A percentile compares a stretch with the other conserved stretches of the same genome.
These are phyloP conservation scores for Eupithecia pulchellata DNA, from an alignment of 2,888 invertebrate genomes.

Conservation along the genomic window DNA sequence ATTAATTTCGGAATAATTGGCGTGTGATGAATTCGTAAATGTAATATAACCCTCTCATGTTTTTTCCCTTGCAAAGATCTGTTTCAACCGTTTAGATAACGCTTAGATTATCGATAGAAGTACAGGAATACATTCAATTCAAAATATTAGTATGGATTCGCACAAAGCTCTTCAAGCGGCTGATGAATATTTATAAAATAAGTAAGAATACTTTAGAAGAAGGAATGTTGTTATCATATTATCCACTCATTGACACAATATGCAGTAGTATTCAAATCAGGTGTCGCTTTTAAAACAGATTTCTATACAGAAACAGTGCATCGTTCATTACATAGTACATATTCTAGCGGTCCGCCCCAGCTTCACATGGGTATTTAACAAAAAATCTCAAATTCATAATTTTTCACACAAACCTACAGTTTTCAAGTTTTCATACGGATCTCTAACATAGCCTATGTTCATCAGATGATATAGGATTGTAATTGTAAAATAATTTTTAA, in stretches of 20 bases:
- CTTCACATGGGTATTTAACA: too few relatives aligned
- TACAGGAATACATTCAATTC: neutral
- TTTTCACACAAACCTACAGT: too few relatives aligned
- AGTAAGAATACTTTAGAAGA: neutral
- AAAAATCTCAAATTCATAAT: too few relatives aligned
- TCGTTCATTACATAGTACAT: neutral
- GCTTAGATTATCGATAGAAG: too few relatives aligned
- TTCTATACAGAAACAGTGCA: slow-evolving; percentile 3
- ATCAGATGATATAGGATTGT: too few relatives aligned
- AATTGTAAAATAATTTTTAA: too few relatives aligned
- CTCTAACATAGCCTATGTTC: too few relatives aligned
- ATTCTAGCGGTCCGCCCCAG: neutral
- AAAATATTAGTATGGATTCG: neutral
- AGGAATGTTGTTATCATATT: slow-evolving; percentile 12
- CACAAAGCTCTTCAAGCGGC: neutral
- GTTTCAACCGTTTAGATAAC: neutral
- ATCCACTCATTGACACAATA: neutral
- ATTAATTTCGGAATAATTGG: slow-evolving; percentile 21
- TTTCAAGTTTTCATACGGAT: too few relatives aligned
- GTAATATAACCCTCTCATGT: too few relatives aligned
- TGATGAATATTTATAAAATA: neutral
- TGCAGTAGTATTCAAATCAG: slow-evolving; percentile 8
- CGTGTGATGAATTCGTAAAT: slow-evolving; percentile 19
- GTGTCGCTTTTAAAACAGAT: slow-evolving; percentile 1
- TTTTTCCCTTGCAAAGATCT: too few relatives aligned